These are phyloP conservation scores for Cosmorhoe ocellata DNA, from an alignment of 2,888 invertebrate species.

Conservation along the genomic window DNA sequence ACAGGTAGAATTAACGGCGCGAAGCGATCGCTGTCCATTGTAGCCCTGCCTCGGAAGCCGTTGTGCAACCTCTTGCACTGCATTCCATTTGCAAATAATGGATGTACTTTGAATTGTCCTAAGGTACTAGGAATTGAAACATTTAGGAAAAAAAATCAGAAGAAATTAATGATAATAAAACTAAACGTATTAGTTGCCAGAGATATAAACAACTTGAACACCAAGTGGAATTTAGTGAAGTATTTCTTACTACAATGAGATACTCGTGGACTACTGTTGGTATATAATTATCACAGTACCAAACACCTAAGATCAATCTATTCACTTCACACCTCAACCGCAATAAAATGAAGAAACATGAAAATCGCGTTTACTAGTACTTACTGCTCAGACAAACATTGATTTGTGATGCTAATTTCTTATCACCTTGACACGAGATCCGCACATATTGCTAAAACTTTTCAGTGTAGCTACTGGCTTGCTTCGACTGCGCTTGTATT, in stretches of 20 bases:
- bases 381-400: conserved; percentile 41
- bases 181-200: too few relatives aligned
- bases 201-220: too few relatives aligned
- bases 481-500: conserved; percentile 43
- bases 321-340: conserved; percentile 23
- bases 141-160: too few relatives aligned
- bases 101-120: conserved; percentile 18
- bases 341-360: conserved; percentile 30
- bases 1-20: conserved; percentile 35
- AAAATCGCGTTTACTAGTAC: conserved; percentile 29
- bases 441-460: conserved; percentile 47
- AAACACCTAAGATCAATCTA: conserved; percentile 7
- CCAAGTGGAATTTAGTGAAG: too few relatives aligned
- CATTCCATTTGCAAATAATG: conserved; percentile 29
- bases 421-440: conserved; percentile 60
- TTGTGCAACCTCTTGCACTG: conserved; percentile 26
- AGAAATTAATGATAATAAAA: too few relatives aligned
- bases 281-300: not conserved
- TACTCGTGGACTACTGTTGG: too few relatives aligned
- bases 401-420: conserved; percentile 57
- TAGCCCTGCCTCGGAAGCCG: conserved; percentile 25
- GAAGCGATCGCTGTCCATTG: conserved; percentile 37
- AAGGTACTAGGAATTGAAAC: not conserved
- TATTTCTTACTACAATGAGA: too few relatives aligned
- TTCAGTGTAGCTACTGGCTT: conserved; percentile 15